Evolutionary conservation across 2,113 vertebrate genomes (phyloP), one percentile per base, ranked within the genome.

Genomic region (Aegotheles bennettii): DNA sequence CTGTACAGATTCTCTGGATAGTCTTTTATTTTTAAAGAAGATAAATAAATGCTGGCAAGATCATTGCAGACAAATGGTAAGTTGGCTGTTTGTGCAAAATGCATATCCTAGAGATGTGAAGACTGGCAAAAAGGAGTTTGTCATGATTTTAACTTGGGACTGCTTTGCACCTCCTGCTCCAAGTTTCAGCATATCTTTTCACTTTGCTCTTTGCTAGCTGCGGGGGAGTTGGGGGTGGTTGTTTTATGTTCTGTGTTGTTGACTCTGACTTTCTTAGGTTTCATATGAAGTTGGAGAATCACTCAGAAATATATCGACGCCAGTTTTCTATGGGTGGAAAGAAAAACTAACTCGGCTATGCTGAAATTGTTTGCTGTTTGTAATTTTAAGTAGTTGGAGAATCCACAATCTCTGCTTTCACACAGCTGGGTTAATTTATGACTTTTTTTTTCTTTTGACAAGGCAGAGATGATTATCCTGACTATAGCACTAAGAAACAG

Each of bases 21-120:
- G 98, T 63, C 96, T 98, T 86, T 95, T 98, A 67, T 98, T 98
- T 97, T 97, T 98, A 87, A 98, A 98, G 97, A 98, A 98, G 97
- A 98, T 98, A 84, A 97, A 98, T 96, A 97, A 97, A 45, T 98
- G 98, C 95, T 98, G 98, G 98, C 98, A 98, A 93, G 98, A 98
- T 89, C 98, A 98, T 70, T 98, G 98, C 97, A 98, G 98, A 96
- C 98, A 98, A 95, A 98, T 98, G 98, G 98, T 98, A 96, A 98
- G 98, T 95, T 29, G 47, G 42, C 36, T 45, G 20, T 75, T 92
- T 80, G 26, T 84, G 93, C 77, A 64, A 68, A 70, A 50, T 89
- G n/a, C 3, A 3, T 54, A 42, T 69, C 21, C 53, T 59, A 60
- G 82, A 50, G 47, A 25, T 56, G 48, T 67, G 78, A 86, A 89